phyloP scores from a whole-genome alignment of 2,888 invertebrate genomes.

The Calameuta filiformis region DNA sequence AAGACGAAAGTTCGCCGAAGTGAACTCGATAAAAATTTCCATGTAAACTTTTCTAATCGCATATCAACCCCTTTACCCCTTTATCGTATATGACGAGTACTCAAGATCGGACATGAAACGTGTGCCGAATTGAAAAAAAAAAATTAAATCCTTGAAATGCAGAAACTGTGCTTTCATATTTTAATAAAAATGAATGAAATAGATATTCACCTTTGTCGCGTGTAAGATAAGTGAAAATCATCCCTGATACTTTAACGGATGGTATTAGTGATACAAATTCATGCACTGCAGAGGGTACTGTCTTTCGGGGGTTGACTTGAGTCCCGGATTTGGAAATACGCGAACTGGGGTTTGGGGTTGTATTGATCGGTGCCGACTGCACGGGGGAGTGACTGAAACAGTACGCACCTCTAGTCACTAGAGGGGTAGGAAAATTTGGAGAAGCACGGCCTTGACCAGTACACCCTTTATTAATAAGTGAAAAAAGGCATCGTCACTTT shows the following conservation, averaged over 20 bases:
- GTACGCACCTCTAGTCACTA: slow-evolving; percentile 48
- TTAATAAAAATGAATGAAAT: no score
- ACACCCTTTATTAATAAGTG: background rate
- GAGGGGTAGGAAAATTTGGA: slow-evolving; percentile 37
- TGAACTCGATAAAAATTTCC: background rate
- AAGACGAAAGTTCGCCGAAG: background rate
- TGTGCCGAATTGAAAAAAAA: background rate
- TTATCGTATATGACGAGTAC: background rate
- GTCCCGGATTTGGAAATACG: slow-evolving; percentile 57
- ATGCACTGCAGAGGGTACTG: background rate
- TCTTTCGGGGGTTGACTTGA: background rate
- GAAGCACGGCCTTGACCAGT: slow-evolving; percentile 22
- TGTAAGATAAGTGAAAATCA: background rate
- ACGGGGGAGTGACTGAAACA: slow-evolving; percentile 54
- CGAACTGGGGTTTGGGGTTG: slow-evolving; percentile 57
- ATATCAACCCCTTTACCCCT: background rate
- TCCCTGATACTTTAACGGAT: background rate
- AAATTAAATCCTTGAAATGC: background rate
- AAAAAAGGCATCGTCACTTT: slow-evolving; percentile 20
- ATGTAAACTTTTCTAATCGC: background rate
- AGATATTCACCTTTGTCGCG: no score
- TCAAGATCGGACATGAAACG: background rate
- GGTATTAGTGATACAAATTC: background rate
- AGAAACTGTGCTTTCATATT: background rate
- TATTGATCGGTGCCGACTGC: slow-evolving; percentile 56